Evolutionary conservation across 2,888 invertebrate species (phyloP).

Genomic region (Drosophila pullipes): DNA sequence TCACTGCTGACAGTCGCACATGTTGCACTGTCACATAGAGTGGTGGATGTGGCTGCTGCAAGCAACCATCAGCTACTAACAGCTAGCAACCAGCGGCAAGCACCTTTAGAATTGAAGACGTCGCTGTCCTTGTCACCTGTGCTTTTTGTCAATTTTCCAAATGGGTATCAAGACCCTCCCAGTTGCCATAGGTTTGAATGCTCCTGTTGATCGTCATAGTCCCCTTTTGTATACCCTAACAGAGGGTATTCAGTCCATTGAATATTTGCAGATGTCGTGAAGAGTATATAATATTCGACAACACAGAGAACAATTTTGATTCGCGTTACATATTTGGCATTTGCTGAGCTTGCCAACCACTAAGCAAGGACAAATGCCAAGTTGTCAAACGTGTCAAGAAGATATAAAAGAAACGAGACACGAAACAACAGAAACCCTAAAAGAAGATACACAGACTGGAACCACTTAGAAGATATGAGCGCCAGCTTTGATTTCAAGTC

Average conservation of each 20-base stretch:
- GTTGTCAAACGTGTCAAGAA: slow-evolving; percentile 50
- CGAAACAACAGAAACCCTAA: slow-evolving; percentile 22
- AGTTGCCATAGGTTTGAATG: slow-evolving; percentile 22
- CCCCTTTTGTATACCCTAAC: neutral
- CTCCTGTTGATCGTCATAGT: slow-evolving; percentile 51
- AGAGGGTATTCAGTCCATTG: neutral
- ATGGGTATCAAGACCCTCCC: slow-evolving; percentile 57
- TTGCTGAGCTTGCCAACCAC: slow-evolving; percentile 23
- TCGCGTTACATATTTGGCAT: slow-evolving; percentile 32
- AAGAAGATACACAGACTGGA: slow-evolving; percentile 2
- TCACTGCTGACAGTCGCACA: slow-evolving; percentile 58
- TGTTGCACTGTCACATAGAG: slow-evolving; percentile 77
- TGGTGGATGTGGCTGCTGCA: slow-evolving; percentile 39
- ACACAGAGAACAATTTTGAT: neutral
- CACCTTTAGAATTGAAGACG: slow-evolving; percentile 21
- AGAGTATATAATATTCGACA: neutral
- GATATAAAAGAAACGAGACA: slow-evolving; percentile 4
- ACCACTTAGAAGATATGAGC: slow-evolving; percentile 35
- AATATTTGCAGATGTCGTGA: neutral
- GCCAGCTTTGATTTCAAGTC: slow-evolving; percentile 21
- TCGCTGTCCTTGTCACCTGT: slow-evolving; percentile 55
- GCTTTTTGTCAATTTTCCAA: slow-evolving; percentile 78
- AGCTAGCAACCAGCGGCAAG: slow-evolving; percentile 1
- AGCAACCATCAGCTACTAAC: neutral
- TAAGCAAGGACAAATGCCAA: slow-evolving; percentile 25